Base-by-base conservation (phyloP, 2,888 invertebrate species). In the Nymphalis urticae region DNA sequence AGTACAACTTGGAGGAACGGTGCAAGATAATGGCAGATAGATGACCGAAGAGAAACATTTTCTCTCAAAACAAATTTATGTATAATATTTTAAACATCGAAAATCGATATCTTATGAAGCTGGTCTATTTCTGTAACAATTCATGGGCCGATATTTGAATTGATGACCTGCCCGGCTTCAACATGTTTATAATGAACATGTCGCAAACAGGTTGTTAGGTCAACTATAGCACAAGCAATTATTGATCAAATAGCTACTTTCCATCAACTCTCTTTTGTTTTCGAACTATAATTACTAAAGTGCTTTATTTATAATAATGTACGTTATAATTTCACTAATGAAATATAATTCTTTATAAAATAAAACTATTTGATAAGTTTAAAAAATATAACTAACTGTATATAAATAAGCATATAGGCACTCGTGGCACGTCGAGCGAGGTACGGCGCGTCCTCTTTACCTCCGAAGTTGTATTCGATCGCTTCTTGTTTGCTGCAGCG, bases 391-490 rank as follows among this genome's bases (percentile, higher is more conserved):
- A 63, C 90, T 88, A 67, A 92, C 93, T 90, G 91, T 88, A 99
- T 98, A 88, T 99, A 99, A 74, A 99, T 99, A 86, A 99, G 95
- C 99, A 99, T 99, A 92, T 99, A 99, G 51, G 99, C 99, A 86
- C 98, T 99, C 76, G 99, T 99, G 86, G 98, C 98, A 80, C 97
- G 96, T 82, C 98, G 96, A 48, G 98, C 97, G 71, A 98, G 96
- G 93, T 97, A 94, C 66, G 96, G 96, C 85, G 96, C 95, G 80
- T 97, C 97, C 81, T 97, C 96, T 82, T 98, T 97, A n/a, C 99
- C 99, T 16, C 99, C 99, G 86, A 96, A 99, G 89, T 99, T 99
- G 88, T 98, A 96, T 81, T 98, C 97, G 72, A 99, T 97, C 19
- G 99, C 99, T 89, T 99, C 99, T 82, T 96, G 95, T 85, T 97